A percentile compares a stretch with the other conserved stretches of the same genome.
phyloP scores from a whole-genome alignment of 92 coral and sea anemone genomes.

The Umimayanthus chanpuru region DNA sequence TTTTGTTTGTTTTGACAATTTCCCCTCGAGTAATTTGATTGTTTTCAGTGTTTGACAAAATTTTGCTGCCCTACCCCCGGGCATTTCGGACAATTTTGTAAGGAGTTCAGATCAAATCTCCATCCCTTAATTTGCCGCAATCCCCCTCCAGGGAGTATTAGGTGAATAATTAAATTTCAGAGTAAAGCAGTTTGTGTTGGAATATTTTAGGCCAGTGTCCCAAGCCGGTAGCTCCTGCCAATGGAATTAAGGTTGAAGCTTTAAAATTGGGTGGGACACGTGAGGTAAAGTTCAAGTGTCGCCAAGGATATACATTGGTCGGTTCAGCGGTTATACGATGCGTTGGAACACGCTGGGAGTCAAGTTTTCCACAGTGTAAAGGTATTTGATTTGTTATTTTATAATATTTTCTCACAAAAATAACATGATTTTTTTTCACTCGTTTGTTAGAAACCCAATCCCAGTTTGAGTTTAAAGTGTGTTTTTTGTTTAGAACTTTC shows the following conservation, averaged over 20 bases:
- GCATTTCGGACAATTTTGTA: too few relatives aligned
- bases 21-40: too few relatives aligned
- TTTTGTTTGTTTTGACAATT: too few relatives aligned
- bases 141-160: background rate
- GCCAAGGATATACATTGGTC: background rate
- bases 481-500: too few relatives aligned
- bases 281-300: background rate
- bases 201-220: background rate
- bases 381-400: background rate
- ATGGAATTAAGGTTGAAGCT: background rate
- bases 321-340: constrained; percentile 9
- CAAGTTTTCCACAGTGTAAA: background rate
- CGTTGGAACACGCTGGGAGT: background rate
- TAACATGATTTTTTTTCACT: too few relatives aligned
- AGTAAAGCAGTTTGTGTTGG: background rate
- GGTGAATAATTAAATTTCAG: background rate
- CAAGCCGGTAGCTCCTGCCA: background rate
- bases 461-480: too few relatives aligned
- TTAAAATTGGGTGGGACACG: background rate
- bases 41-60: too few relatives aligned
- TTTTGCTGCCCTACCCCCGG: too few relatives aligned
- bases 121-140: too few relatives aligned
- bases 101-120: too few relatives aligned
- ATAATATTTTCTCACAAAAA: too few relatives aligned
- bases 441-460: too few relatives aligned